A percentile compares a stretch with the other conserved stretches of the same genome.
phyloP scores from a whole-genome alignment of 1,140 invertebrate genomes.

The Drosophila truncata region DNA sequence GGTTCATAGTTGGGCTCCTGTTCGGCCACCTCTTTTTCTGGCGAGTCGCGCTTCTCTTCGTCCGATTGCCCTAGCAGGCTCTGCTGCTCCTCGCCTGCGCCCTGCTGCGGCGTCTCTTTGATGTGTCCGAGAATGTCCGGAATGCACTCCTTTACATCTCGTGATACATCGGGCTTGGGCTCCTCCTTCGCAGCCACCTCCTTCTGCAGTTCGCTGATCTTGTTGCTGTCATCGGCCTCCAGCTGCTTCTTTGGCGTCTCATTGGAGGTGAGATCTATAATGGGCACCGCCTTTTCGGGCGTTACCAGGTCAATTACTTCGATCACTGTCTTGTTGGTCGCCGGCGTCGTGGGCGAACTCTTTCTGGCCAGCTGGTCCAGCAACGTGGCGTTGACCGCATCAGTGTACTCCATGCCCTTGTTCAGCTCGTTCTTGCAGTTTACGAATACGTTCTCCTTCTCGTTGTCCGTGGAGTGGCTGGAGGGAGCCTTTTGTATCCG shows the following conservation, averaged over 20 bases:
- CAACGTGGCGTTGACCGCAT: conserved; percentile 79
- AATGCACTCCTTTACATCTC: conserved; percentile 77
- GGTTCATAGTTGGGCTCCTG: conserved; percentile 87
- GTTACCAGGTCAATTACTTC: conserved; percentile 82
- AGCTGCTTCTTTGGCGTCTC: conserved; percentile 61
- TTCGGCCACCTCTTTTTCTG: conserved; percentile 86
- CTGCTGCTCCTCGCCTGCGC: conserved; percentile 60
- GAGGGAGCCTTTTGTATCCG: conserved; percentile 77
- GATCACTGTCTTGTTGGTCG: conserved; percentile 68
- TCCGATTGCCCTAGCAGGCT: conserved; percentile 61
- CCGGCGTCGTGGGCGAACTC: conserved; percentile 67
- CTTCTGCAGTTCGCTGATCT: conserved; percentile 69
- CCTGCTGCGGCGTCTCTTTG: conserved; percentile 52
- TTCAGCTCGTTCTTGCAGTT: conserved; percentile 84
- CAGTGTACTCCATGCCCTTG: conserved; percentile 83
- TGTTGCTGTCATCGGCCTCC: conserved; percentile 69
- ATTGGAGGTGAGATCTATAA: conserved; percentile 73
- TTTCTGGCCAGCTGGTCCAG: conserved; percentile 73
- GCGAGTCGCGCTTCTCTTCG: conserved; percentile 83
- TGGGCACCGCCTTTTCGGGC: conserved; percentile 69
- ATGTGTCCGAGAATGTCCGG: conserved; percentile 81
- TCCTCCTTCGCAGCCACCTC: conserved; percentile 17
- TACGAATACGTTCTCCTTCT: conserved; percentile 84
- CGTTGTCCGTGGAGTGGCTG: conserved; percentile 78
- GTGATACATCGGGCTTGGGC: conserved; percentile 75